Percentiles rank a stretch among this genome's conserved stretches.
Conservation (phyloP, 2,888 invertebrate species). For the Psylliodes chrysocephalus region DNA sequence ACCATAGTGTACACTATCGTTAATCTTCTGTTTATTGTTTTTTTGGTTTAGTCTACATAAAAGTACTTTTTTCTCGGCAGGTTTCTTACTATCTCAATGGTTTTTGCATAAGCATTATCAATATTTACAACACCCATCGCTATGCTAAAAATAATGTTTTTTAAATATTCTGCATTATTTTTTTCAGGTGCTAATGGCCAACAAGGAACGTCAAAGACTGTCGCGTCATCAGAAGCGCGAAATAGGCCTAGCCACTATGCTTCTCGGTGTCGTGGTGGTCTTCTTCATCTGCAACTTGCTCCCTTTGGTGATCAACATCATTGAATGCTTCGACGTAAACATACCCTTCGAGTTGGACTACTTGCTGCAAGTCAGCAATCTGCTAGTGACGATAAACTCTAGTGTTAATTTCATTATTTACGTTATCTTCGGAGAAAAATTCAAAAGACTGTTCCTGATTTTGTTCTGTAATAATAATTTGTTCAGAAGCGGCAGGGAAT, state of each 20-base stretch:
- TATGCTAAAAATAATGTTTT: too few species aligned
- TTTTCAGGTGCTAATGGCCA: slow-evolving; percentile 83
- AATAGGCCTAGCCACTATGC: slow-evolving; percentile 94
- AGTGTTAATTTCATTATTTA: slow-evolving; percentile 98
- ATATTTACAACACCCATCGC: too few species aligned
- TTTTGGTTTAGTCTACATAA: too few species aligned
- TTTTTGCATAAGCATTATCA: too few species aligned
- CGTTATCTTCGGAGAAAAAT: slow-evolving; percentile 97
- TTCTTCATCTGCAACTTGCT: slow-evolving; percentile 93
- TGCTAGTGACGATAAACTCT: slow-evolving; percentile 95
- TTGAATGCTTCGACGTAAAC: slow-evolving; percentile 77
- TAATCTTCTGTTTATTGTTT: too few species aligned
- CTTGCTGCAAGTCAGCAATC: slow-evolving; percentile 85
- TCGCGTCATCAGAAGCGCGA: slow-evolving; percentile 91
- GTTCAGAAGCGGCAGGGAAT: slow-evolving; percentile 70
- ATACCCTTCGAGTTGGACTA: slow-evolving; percentile 68
- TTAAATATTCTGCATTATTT: slow-evolving; percentile 4
- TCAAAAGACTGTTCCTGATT: slow-evolving; percentile 80
- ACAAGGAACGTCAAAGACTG: slow-evolving; percentile 87
- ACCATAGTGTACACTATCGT: too few species aligned
- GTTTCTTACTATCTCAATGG: too few species aligned
- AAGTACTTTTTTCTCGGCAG: too few species aligned
- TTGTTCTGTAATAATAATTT: slow-evolving; percentile 58
- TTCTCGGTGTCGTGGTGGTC: slow-evolving; percentile 92
- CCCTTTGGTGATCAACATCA: slow-evolving; percentile 85